Conservation (phyloP, 2,797 vertebrate species). For the Allobates femoralis region DNA sequence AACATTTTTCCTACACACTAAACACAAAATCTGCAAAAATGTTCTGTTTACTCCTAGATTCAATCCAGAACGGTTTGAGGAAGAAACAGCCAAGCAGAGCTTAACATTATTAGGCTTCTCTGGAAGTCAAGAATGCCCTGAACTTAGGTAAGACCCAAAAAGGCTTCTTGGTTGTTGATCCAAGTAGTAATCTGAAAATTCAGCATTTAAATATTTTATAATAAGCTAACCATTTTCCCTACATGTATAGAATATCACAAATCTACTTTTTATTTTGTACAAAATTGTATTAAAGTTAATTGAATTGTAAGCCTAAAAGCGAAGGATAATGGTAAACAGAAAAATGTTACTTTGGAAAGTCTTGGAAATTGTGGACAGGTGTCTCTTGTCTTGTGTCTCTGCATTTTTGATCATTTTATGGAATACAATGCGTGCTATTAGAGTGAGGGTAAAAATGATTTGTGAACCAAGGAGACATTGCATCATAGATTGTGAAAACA, state of each 20-base stretch:
- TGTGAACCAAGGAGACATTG: no score
- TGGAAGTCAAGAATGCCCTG: slow-evolving; percentile 90
- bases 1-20: neutral
- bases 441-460: no score
- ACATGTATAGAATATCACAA: neutral
- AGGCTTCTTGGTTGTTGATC: neutral
- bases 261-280: neutral
- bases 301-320: no score
- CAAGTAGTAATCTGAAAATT: neutral
- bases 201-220: neutral
- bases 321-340: no score
- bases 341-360: no score
- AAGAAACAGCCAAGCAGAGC: slow-evolving; percentile 83
- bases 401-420: no score
- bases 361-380: no score
- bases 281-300: no score
- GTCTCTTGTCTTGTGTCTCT: no score
- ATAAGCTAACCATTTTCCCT: neutral
- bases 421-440: no score
- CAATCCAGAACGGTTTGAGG: slow-evolving; percentile 89
- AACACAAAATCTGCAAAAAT: slow-evolving; percentile 9
- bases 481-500: no score
- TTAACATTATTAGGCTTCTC: slow-evolving; percentile 92
- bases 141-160: slow-evolving; percentile 82
- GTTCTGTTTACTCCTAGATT: slow-evolving; percentile 78